A percentile compares a stretch with the other conserved stretches of the same genome.
Conservation (phyloP, 2,888 invertebrate species). For the Agrochola lota region DNA sequence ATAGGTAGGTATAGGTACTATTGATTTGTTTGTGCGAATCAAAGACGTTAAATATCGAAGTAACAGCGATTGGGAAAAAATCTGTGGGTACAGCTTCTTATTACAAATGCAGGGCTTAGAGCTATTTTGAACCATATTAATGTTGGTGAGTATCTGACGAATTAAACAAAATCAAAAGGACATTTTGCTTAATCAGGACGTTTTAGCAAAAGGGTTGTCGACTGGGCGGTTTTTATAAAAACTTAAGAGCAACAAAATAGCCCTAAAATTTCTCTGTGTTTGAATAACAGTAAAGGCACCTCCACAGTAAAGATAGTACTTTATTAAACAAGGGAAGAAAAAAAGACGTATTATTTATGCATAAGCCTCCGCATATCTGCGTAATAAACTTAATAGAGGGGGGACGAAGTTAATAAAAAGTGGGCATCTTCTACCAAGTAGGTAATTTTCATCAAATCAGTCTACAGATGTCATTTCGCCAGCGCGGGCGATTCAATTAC, state of each 20-base stretch:
- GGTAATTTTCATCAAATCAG: conserved; percentile 84
- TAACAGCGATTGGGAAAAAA: conserved; percentile 19
- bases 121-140: neutral
- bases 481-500: conserved; percentile 85
- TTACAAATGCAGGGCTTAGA: neutral
- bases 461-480: conserved; percentile 81
- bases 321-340: conserved; percentile 11
- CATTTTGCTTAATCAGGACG: neutral
- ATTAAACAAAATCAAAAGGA: neutral
- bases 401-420: conserved; percentile 61
- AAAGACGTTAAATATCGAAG: neutral
- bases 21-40: conserved; percentile 55
- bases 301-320: neutral
- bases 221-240: neutral
- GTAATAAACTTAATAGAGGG: conserved; percentile 58
- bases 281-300: neutral
- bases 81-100: neutral
- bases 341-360: conserved; percentile 41
- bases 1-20: conserved; percentile 60
- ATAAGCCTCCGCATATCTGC: conserved; percentile 51
- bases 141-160: neutral
- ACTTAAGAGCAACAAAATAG: neutral
- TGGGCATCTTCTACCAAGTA: conserved; percentile 63
- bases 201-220: neutral
- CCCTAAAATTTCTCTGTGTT: rapidly evolving